phyloP scores from a whole-genome alignment of 1,140 invertebrate species.

The Colletes gigas region DNA sequence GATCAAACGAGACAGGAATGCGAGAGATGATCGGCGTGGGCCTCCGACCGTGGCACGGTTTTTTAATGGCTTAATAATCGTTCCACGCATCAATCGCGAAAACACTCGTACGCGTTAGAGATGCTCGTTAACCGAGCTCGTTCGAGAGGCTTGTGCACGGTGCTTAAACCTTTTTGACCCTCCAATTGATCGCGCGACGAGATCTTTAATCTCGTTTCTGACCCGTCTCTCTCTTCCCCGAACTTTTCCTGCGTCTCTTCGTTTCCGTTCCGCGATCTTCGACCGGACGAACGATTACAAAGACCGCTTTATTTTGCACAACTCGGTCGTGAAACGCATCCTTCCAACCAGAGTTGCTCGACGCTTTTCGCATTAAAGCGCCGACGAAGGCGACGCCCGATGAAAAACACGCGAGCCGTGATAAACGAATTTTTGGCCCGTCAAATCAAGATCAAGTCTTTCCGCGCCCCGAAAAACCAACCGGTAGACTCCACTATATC shows the following conservation, averaged over 20 bases:
- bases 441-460: conserved; percentile 30
- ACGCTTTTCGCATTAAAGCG: no score
- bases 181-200: conserved; percentile 62
- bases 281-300: neutral
- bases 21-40: conserved; percentile 41
- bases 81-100: conserved; percentile 44
- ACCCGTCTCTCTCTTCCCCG: neutral
- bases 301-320: conserved; percentile 7
- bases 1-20: conserved; percentile 7
- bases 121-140: conserved; percentile 47
- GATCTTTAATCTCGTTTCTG: conserved; percentile 53
- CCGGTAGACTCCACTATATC: conserved; percentile 4
- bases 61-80: conserved; percentile 52
- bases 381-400: no score
- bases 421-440: conserved; percentile 25
- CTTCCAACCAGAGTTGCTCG: no score
- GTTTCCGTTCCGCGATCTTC: neutral
- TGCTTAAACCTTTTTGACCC: conserved; percentile 62
- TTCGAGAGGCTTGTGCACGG: conserved; percentile 21
- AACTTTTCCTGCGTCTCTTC: neutral
- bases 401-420: neutral
- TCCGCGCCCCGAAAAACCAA: neutral
- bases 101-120: conserved; percentile 35
- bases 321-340: neutral
- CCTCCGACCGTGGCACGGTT: conserved; percentile 48